Evolutionary conservation across 1,140 invertebrate genomes (phyloP), one percentile per base, ranked within the genome.

Genomic region (Hydropsyche tenuis): DNA sequence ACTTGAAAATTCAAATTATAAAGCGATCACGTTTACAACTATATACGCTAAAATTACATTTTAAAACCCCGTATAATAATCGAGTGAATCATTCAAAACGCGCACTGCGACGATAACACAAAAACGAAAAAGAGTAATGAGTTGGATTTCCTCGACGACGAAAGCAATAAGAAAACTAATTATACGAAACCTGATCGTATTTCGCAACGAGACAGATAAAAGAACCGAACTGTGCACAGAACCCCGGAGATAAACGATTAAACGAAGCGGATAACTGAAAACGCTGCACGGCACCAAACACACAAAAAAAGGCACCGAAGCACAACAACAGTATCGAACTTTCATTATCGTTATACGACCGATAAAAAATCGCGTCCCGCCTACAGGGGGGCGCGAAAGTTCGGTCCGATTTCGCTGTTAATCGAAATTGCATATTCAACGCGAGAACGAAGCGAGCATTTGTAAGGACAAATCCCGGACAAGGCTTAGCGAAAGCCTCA

Each of bases 101-200:
- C 30, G 30, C 30, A 4, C 30, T 37, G 3, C 9, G 3, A 4
- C 30, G 3, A n/a, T 9, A 9, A 37, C 30, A 37, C 30, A 60
- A 27, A 53, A 60, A 22, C 51, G 56, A 60, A 23, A 60, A 25
- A 60, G 22, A 56, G 14, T 18, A 53, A 53, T 53, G 48, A 53
- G 23, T 60, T 60, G 23, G 56, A 60, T 60, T 60, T 60, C 23
- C 56, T 60, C 22, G 18, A 18, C 23, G n/a, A n/a, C 16, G 51
- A 45, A 70, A 48, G 73, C 37, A 56, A 75, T 75, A 75, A 75
- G 68, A 65, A 71, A 75, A 75, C 73, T 75, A 75, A 75, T 75
- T 75, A 75, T 62, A 65, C 69, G 69, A 60, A 72, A 72, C 73
- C 16, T 30, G 68, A 75, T 71, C 62, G 73, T 68, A 71, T 69